A percentile compares a stretch with the other conserved stretches of the same genome.
Evolutionary conservation across 1,140 invertebrate genomes (phyloP).

Genomic region (Drosophila neocordata): DNA sequence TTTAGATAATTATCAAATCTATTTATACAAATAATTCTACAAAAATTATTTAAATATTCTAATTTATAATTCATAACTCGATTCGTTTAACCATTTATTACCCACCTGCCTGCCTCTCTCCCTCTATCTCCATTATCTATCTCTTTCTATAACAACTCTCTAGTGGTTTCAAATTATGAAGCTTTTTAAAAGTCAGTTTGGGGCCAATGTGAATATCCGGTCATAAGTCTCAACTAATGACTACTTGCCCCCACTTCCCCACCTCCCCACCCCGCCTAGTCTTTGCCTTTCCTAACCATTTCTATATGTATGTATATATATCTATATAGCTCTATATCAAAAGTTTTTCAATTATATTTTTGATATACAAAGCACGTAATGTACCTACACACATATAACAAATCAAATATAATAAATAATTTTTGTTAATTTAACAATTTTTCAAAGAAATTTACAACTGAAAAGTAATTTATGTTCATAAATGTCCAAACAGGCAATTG

Average conservation of each 20-base stretch:
- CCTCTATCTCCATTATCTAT: no score
- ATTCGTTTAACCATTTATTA: background rate
- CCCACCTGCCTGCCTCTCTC: background rate
- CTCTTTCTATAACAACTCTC: no score
- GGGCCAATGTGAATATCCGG: slow-evolving; percentile 40
- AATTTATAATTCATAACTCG: slow-evolving; percentile 4
- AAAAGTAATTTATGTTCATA: slow-evolving; percentile 65
- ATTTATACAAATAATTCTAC: no score
- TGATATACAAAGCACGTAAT: slow-evolving; percentile 47
- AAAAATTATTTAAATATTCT: background rate
- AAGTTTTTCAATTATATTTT: slow-evolving; percentile 31
- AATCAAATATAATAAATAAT: slow-evolving; percentile 76
- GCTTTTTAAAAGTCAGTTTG: slow-evolving; percentile 5
- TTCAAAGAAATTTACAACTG: slow-evolving; percentile 68
- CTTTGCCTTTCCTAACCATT: no score
- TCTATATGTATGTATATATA: background rate
- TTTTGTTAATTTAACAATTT: slow-evolving; percentile 66
- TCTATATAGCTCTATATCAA: background rate
- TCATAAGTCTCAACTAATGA: slow-evolving; percentile 60
- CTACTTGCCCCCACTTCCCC: slow-evolving; percentile 29
- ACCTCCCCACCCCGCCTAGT: no score
- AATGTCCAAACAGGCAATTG: slow-evolving; percentile 72
- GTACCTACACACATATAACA: slow-evolving; percentile 14
- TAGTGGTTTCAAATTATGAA: background rate
- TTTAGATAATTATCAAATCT: no score